Evolutionary conservation across 64 coral and sea anemone species (phyloP), one percentile per base, ranked within the genome.

Genomic region (Catalaphyllia jardinei): DNA sequence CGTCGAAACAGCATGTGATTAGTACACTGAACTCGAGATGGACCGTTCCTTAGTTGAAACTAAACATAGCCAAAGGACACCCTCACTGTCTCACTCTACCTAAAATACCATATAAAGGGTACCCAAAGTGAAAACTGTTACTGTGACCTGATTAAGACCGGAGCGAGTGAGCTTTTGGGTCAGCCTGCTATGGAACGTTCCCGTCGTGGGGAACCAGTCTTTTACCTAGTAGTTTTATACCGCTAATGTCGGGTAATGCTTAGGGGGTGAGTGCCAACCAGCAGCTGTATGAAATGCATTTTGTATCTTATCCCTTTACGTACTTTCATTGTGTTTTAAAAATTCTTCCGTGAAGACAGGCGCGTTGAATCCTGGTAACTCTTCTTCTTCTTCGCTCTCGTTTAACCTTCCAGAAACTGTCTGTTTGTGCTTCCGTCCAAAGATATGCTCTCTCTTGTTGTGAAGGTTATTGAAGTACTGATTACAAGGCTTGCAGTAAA

Each of bases 311-410:
- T 39, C 38, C 38, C 38, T 39, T 17, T 15, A 49, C 90, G 55
- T 87, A 98, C 96, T 86, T 95, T 95, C 92, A 73, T 99, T 99
- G 72, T 99, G 91, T 54, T 92, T 80, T 33, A 99, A 88, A 71
- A 99, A 99, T 62, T 99, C 97, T 71, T 99, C 97, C 7, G 97
- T 95, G 61, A 99, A 99, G 57, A 99, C 93, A 5, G 97, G 97
- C 51, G 95, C 88, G 69, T 93, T 93, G 79, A 96, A 93, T 74
- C 91, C 91, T 50, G 95, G 87, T 60, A 90, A 75, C 35, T 89
- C 91, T 78, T 93, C 91, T 11, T 93, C 90, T 78, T 93, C 88
- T 20, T 93, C 91, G 38, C 88, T 76, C 49, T 95, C 94, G 33
- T 78, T 75, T 71, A 64, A 62, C 87, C 93, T 99, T 52, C 93